A percentile compares a stretch with the other conserved stretches of the same genome.
phyloP scores from a whole-genome alignment of 2,113 vertebrate species.

The Nanorana parkeri region DNA sequence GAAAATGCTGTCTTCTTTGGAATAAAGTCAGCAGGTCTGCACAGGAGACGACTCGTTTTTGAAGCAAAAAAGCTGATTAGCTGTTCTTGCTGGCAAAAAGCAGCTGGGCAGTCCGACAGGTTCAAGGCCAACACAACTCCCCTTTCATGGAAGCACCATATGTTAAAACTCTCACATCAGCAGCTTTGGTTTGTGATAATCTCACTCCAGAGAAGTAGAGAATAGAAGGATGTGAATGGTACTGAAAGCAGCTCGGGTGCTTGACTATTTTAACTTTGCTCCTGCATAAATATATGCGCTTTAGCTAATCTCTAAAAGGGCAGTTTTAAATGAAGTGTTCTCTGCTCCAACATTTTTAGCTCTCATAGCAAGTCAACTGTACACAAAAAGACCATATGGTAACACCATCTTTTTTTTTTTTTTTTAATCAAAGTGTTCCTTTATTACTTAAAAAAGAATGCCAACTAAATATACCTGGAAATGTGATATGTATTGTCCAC shows the following conservation, averaged over 20 bases:
- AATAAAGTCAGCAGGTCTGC: slow-evolving; percentile 51
- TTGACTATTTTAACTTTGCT: not conserved
- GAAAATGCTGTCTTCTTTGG: slow-evolving; percentile 52
- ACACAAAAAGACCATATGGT: not conserved
- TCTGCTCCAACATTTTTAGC: not conserved
- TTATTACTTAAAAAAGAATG: too few relatives aligned
- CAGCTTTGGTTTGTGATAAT: slow-evolving; percentile 72
- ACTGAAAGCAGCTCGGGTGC: not conserved
- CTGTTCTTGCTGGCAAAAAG: slow-evolving; percentile 65
- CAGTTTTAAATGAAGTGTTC: not conserved
- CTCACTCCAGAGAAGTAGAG: slow-evolving; percentile 63
- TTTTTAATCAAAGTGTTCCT: not conserved
- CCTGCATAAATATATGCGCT: slow-evolving; percentile 9
- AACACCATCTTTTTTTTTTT: not conserved
- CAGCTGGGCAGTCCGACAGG: slow-evolving; percentile 70
- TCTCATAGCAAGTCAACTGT: not conserved
- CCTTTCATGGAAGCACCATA: slow-evolving; percentile 73
- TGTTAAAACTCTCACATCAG: slow-evolving; percentile 74
- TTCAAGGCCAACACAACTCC: slow-evolving; percentile 72
- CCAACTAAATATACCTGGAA: too few relatives aligned
- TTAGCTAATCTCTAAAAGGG: slow-evolving; percentile 4
- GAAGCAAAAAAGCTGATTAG: slow-evolving; percentile 65
- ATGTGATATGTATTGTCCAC: too few relatives aligned
- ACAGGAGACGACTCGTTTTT: slow-evolving; percentile 58
- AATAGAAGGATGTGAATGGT: slow-evolving; percentile 47